Evolutionary conservation across 1,140 invertebrate genomes (phyloP).

Genomic region (Grapholita molesta): DNA sequence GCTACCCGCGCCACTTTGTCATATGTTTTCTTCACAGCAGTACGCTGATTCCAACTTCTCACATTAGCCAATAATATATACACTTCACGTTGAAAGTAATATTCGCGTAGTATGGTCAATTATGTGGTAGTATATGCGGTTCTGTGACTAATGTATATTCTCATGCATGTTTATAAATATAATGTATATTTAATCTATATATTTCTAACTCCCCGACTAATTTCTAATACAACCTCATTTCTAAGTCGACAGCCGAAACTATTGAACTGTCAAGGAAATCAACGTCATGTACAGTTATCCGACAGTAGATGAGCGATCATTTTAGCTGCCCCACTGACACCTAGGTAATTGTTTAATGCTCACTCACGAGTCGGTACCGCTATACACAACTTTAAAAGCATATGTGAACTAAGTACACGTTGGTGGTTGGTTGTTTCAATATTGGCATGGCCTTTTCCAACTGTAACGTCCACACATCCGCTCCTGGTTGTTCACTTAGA

Average conservation of each 20-base stretch:
- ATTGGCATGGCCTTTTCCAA: not conserved
- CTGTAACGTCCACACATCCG: not conserved
- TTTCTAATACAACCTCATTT: not conserved
- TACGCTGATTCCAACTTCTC: no score
- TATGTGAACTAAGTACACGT: not conserved
- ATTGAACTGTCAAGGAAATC: slow-evolving; percentile 26
- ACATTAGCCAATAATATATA: no score
- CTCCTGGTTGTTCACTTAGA: no score
- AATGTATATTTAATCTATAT: not conserved
- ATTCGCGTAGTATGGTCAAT: no score
- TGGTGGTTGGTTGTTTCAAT: not conserved
- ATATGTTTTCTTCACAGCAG: not conserved
- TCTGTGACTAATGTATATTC: no score
- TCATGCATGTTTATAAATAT: no score
- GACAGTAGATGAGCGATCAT: slow-evolving; percentile 44
- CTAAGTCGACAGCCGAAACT: slow-evolving; percentile 23
- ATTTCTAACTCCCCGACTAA: not conserved
- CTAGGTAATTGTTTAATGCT: slow-evolving; percentile 46
- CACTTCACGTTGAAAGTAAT: no score
- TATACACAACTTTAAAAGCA: slow-evolving; percentile 26
- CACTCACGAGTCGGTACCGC: slow-evolving; percentile 48
- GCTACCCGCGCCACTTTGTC: not conserved
- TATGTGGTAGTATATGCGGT: no score
- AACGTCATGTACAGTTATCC: slow-evolving; percentile 57
- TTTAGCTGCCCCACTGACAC: slow-evolving; percentile 59